Evolutionary conservation across 2,888 invertebrate genomes (phyloP), one percentile per base, ranked within the genome.

Genomic region (Xestia xanthographa): DNA sequence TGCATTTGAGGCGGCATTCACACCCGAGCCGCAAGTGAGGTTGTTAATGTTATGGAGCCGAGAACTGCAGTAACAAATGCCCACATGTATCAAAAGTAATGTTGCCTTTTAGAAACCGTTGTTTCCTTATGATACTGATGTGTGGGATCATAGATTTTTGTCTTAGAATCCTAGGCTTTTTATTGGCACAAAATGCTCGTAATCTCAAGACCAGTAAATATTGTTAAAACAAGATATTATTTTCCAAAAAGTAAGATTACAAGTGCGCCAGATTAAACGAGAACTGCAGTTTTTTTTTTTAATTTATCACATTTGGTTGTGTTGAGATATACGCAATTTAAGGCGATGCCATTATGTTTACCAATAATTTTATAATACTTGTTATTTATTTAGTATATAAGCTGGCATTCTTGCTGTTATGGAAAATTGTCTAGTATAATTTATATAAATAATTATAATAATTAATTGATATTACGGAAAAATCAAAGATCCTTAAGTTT

Each of bases 361-460:
- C 75, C 84, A 79, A 0, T 43, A 65, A 83, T 74, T 73, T 41
- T 43, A 38, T 22, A 66, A 38, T n/a, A 69, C 62, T 34, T 69
- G 69, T 66, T 67, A 62, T 79, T 79, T 83, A 62, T 82, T 67
- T 71, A 70, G 66, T 58, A 26, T 34, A 53, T 79, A 82, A 74
- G 74, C 41, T 72, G 43, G 60, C 11, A 53, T 65, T 77, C 9
- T 65, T 78, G 41, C 50, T 68, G 53, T 69, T 74, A 72, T 83
- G 20, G 22, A 71, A 71, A 71, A 50, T 45, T 45, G 41, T 26
- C 34, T 41, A 34, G 43, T 66, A 60, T 82, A 41, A 76, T 60
- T 67, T 38, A 58, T 66, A 67, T 41, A 66, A 62, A 43, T 62
- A 29, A 41, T 43, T 17, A 50, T 66, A 43, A 65, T 62, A n/a